Percentiles rank a stretch among this genome's conserved stretches.
These are phyloP conservation scores for Cryptocephalus moraei DNA, from an alignment of 2,888 invertebrate genomes.

Conservation along the genomic window DNA sequence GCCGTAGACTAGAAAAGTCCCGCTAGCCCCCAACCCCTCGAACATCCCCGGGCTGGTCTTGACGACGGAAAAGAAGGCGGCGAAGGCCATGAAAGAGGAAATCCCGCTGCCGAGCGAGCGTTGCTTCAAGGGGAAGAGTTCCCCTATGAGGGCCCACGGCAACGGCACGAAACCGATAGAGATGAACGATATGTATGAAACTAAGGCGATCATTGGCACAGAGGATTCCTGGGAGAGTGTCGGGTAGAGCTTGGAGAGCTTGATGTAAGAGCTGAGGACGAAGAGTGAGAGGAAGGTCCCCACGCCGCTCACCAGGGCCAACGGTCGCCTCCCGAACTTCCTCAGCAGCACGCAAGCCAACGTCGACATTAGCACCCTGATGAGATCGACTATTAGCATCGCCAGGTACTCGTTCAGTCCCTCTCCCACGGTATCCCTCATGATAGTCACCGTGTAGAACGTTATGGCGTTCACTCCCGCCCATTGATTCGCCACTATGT, in stretches of 20 bases:
- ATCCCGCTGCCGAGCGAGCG: constrained; percentile 58
- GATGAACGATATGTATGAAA: constrained; percentile 50
- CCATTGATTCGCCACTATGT: constrained; percentile 59
- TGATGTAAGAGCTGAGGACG: constrained; percentile 15
- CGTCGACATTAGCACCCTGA: constrained; percentile 52
- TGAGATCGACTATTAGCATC: constrained; percentile 53
- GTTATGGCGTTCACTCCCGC: constrained; percentile 62
- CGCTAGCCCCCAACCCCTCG: constrained; percentile 43
- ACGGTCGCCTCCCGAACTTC: constrained; percentile 49
- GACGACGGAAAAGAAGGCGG: constrained; percentile 54
- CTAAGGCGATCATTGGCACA: constrained; percentile 37
- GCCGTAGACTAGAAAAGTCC: constrained; percentile 56
- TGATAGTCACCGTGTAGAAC: constrained; percentile 60
- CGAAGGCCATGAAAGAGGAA: constrained; percentile 53
- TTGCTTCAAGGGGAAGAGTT: constrained; percentile 47
- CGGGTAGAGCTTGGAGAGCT: constrained; percentile 14
- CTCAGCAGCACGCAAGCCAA: constrained; percentile 53
- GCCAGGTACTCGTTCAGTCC: constrained; percentile 55
- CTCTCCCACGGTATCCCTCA: constrained; percentile 48
- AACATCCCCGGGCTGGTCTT: constrained; percentile 57
- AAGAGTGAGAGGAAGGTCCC: constrained; percentile 51
- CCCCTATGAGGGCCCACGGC: constrained; percentile 68
- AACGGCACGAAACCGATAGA: constrained; percentile 42
- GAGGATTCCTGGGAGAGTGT: constrained; percentile 20
- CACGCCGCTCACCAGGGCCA: constrained; percentile 54